Percentiles rank a stretch among this genome's conserved stretches.
Conservation (phyloP, 2,797 vertebrate genomes). For the Catharus ustulatus region DNA sequence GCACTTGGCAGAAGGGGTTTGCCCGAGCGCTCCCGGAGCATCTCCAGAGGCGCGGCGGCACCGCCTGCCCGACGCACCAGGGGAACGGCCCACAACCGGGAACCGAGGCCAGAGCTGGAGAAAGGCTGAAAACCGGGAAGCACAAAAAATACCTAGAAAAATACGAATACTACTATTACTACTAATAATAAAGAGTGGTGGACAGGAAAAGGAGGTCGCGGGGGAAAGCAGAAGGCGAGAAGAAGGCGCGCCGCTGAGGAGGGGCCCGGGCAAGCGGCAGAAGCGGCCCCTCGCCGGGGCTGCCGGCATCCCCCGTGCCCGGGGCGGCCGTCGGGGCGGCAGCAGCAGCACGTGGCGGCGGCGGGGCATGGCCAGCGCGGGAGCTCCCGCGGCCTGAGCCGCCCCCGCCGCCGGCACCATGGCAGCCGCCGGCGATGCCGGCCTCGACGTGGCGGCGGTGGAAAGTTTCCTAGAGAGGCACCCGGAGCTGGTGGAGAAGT, state of each 20-base stretch:
- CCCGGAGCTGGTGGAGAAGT: conserved; percentile 92
- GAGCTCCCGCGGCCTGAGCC: background rate
- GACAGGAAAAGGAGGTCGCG: background rate
- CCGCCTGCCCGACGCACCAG: background rate
- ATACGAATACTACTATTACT: background rate
- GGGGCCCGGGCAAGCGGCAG: background rate
- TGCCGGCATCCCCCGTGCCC: background rate
- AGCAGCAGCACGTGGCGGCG: background rate
- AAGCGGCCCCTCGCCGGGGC: background rate
- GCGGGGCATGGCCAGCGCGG: background rate
- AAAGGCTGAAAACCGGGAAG: background rate
- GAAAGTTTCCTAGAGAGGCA: conserved; percentile 97
- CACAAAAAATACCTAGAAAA: background rate
- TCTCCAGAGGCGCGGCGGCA: background rate
- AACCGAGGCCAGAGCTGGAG: background rate
- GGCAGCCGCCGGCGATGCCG: conserved; percentile 29
- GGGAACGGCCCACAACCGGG: background rate
- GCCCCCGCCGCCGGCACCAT: conserved; percentile 33
- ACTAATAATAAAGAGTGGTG: background rate
- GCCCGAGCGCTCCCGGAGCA: conserved; percentile 11
- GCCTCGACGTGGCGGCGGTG: conserved; percentile 91
- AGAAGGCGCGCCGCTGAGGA: background rate
- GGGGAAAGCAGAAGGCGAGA: background rate
- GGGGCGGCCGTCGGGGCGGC: background rate
- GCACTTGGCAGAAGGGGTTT: conserved; percentile 18